These are phyloP conservation scores for Tenrec ecaudatus DNA, from an alignment of 2,113 vertebrate species.

Conservation along the genomic window DNA sequence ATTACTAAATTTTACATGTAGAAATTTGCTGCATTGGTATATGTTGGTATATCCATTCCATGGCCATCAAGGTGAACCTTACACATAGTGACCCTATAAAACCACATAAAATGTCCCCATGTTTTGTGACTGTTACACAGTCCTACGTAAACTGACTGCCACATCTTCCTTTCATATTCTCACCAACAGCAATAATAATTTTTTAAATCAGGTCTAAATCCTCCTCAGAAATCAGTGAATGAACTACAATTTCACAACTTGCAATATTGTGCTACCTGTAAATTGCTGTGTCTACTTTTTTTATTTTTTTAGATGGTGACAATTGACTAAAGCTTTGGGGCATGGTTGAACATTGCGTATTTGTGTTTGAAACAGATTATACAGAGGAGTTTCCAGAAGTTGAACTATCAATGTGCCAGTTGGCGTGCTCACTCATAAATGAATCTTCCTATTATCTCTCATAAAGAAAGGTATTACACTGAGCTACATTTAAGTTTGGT, in stretches of 20 bases:
- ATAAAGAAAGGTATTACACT: not conserved
- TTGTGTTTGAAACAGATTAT: constrained; percentile 52
- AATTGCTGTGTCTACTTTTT: not conserved
- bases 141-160: no score
- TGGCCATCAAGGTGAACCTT: no score
- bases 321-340: constrained; percentile 78
- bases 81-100: no score
- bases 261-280: no score
- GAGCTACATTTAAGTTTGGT: no score
- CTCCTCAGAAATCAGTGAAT: constrained; percentile 67
- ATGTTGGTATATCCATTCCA: no score
- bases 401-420: constrained; percentile 62
- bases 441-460: not conserved
- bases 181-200: no score
- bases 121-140: no score
- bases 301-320: constrained; percentile 74
- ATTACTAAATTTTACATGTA: no score
- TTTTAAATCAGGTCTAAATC: not conserved
- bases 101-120: no score
- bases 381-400: constrained; percentile 73
- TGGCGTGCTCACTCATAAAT: not conserved
- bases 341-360: constrained; percentile 72
- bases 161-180: no score
- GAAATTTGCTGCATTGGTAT: no score
- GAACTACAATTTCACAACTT: constrained; percentile 69